Evolutionary conservation across 2,797 vertebrate genomes (phyloP).

Genomic region (Botia kubotai): DNA sequence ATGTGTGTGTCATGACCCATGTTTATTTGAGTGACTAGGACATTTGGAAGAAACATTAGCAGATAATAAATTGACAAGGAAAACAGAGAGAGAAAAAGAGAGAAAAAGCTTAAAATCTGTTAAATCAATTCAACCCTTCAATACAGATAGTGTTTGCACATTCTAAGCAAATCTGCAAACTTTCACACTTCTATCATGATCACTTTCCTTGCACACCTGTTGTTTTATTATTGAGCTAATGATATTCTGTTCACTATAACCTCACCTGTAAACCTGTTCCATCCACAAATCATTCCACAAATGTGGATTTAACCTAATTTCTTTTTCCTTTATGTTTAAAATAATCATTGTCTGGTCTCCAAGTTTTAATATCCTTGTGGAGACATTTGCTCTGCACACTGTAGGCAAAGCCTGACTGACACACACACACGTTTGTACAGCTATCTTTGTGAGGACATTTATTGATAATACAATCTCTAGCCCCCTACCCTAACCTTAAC

Average conservation of each 20-base stretch:
- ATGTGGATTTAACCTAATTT: neutral
- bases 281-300: neutral
- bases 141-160: neutral
- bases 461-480: no score
- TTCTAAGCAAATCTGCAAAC: neutral
- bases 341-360: neutral
- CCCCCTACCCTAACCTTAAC: no score
- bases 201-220: no score
- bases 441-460: no score
- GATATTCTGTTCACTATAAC: no score
- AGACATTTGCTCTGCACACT: neutral
- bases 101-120: conserved; percentile 8
- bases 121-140: neutral
- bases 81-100: conserved; percentile 2
- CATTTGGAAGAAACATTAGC: neutral
- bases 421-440: neutral
- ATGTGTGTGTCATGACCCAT: neutral
- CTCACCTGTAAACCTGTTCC: no score
- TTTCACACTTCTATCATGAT: no score
- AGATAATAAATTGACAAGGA: neutral
- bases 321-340: neutral
- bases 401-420: no score
- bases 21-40: neutral
- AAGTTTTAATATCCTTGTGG: neutral
- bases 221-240: no score